Evolutionary conservation across 2,113 vertebrate genomes (phyloP).

Genomic region (Trichechus manatus): DNA sequence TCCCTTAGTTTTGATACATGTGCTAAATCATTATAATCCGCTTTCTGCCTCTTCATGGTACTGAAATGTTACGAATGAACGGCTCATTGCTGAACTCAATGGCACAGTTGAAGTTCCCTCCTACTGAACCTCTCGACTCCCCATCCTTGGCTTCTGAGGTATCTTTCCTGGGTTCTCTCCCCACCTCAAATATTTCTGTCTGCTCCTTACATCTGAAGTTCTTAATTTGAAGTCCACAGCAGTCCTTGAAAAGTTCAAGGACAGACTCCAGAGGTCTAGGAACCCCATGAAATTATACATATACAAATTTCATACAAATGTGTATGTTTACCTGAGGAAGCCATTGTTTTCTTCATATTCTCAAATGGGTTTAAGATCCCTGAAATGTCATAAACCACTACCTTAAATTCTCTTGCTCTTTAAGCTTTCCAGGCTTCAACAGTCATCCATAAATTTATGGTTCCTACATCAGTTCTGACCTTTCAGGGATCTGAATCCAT

Average conservation of each 20-base stretch:
- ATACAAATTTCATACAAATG: background rate
- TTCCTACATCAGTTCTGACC: background rate
- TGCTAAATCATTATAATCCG: background rate
- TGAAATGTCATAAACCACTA: background rate
- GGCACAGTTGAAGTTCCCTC: background rate
- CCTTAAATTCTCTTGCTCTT: background rate
- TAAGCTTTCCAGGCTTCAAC: background rate
- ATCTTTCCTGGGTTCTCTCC: background rate
- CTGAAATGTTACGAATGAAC: background rate
- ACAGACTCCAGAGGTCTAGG: background rate
- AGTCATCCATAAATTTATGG: background rate
- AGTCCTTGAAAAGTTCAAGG: background rate
- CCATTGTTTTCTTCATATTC: background rate
- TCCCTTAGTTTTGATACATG: background rate
- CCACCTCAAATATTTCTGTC: background rate
- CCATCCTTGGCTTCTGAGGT: background rate
- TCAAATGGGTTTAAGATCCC: constrained; percentile 5
- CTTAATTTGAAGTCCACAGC: background rate
- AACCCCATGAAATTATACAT: background rate
- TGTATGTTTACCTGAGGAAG: background rate
- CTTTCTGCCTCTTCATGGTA: background rate
- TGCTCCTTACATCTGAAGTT: background rate
- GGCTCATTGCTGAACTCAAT: background rate
- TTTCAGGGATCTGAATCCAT: background rate
- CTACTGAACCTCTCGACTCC: background rate